These are phyloP conservation scores for Uria aalge DNA, from an alignment of 2,113 vertebrate species.

Conservation along the genomic window DNA sequence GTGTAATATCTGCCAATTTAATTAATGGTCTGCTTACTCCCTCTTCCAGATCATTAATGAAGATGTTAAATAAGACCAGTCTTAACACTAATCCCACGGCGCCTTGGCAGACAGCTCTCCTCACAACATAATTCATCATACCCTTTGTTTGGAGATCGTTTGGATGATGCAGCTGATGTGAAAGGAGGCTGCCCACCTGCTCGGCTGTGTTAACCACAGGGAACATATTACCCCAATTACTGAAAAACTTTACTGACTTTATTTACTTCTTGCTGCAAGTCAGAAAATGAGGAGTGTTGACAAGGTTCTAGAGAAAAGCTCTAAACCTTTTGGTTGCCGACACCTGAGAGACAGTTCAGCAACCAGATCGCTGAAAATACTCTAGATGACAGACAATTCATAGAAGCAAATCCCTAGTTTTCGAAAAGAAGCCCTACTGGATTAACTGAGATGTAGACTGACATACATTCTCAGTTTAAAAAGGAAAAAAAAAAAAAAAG, in stretches of 20 bases:
- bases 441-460: neutral
- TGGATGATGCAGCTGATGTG: constrained; percentile 3
- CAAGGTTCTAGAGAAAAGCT: neutral
- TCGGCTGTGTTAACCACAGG: neutral
- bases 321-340: neutral
- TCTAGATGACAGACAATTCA: neutral
- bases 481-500: neutral
- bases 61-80: constrained; percentile 58
- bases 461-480: neutral
- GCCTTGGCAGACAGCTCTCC: constrained; percentile 20
- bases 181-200: constrained; percentile 32
- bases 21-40: constrained; percentile 62
- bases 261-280: neutral
- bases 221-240: neutral
- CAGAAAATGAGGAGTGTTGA: neutral
- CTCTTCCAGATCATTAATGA: constrained; percentile 70
- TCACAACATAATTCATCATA: constrained; percentile 21
- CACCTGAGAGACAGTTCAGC: neutral
- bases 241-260: neutral
- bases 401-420: neutral
- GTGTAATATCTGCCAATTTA: constrained; percentile 54
- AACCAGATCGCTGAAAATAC: neutral
- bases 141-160: constrained; percentile 10
- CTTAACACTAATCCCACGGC: constrained; percentile 47
- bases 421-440: neutral